phyloP scores from a whole-genome alignment of 2,113 vertebrate species.

The Falco punctatus region DNA sequence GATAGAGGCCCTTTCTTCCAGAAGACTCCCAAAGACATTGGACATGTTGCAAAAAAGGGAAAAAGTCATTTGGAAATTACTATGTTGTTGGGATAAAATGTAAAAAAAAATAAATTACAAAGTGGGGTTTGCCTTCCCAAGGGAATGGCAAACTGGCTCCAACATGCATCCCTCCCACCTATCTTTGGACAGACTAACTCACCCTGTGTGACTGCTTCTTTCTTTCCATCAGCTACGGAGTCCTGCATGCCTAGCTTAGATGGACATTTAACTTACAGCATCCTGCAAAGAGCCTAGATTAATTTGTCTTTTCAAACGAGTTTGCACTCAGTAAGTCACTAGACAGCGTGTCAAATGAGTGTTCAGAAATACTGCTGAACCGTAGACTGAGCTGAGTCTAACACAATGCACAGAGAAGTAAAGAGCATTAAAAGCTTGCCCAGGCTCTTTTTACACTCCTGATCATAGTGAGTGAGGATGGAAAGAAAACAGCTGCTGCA shows the following conservation, averaged over 20 bases:
- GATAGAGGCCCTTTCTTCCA: neutral
- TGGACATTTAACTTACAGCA: neutral
- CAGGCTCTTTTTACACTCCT: neutral
- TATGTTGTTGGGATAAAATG: neutral
- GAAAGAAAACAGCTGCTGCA: neutral
- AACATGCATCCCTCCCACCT: neutral
- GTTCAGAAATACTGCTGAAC: neutral
- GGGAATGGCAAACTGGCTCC: neutral
- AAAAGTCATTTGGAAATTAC: conserved; percentile 25
- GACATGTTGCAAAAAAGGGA: neutral
- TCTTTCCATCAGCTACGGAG: neutral
- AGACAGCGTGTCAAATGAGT: neutral
- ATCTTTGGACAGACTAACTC: neutral
- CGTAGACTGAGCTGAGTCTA: neutral
- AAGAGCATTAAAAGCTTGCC: neutral
- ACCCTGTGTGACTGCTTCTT: neutral
- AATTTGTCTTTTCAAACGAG: neutral
- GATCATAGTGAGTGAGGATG: neutral
- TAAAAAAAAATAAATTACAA: neutral
- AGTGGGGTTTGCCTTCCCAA: neutral
- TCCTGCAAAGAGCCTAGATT: neutral
- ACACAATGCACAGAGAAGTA: neutral
- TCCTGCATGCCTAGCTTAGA: neutral
- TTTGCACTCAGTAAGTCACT: neutral
- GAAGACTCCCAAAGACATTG: neutral